Base-by-base conservation (phyloP, 2,113 vertebrate species). In the Hippocampus comes region DNA sequence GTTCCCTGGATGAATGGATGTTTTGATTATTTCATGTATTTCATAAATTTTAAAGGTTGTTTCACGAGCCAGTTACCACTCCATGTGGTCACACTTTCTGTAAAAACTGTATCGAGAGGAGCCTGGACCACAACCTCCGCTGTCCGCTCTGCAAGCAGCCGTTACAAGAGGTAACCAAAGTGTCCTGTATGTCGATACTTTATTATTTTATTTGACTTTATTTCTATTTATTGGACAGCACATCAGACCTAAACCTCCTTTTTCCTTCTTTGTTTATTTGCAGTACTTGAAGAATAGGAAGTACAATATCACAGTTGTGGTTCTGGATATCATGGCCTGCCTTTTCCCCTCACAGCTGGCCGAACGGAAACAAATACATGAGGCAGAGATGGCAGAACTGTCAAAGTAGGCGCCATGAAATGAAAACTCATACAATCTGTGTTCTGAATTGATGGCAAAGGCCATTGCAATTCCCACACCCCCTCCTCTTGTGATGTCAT, bases 71-170 rank as follows among this genome's bases (percentile, higher is more conserved):
- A 0, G 94, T 96, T 78, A 96, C 95, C 0, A 96, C 95, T 0
- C 95, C 94, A 0, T 97, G 96, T 56, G 96, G 96, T 7, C 96
- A 97, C 87, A 95, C 94, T 34, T 97, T 97, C 91, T 97, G 96
- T 81, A 95, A 92, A 82, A 94, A 94, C 87, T 97, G 95, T 84
- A 90, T 96, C 0, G 94, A 96, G 43, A 93, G 95, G 78, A 95
- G 94, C 86, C 89, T 97, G 78, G 96, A 97, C 88, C 95, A 97
- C 86, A 91, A 92, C 67, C 93, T 95, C 20, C 92, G 89, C 86
- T 97, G 96, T 75, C 96, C 96, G 2, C 94, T 97, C 79, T 97
- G 96, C 89, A 97, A 97, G 66, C 94, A 97, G 82, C 94, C 94
- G n/a, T 89, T 97, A 63, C 91, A 94, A 77, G 94, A 97, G 93